Conservation (phyloP, 2,113 vertebrate genomes). For the Charadrius vociferus region DNA sequence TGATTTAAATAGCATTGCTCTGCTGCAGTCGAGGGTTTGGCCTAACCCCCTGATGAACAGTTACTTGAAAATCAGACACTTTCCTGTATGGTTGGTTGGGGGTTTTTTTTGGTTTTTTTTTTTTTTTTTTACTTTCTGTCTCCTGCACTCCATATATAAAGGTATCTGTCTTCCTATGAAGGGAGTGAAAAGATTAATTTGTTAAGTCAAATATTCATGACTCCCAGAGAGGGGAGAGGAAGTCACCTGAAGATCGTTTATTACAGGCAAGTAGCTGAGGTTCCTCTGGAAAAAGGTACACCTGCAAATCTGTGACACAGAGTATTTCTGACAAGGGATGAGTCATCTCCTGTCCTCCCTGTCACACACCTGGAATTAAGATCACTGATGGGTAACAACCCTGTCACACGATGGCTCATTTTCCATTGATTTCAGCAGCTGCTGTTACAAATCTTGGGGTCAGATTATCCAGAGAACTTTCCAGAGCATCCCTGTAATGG, state of each 20-base stretch:
- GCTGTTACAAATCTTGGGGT: neutral
- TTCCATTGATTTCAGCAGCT: neutral
- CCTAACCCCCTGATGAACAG: neutral
- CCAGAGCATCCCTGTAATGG: neutral
- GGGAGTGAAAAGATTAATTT: slow-evolving; percentile 37
- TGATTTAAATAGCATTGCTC: neutral
- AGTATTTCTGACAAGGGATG: neutral
- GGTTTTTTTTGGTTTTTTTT: too few relatives aligned
- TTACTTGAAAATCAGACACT: neutral
- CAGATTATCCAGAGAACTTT: neutral
- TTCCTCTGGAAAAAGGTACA: neutral
- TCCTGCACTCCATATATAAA: neutral
- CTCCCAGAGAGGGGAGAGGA: neutral
- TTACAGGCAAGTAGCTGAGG: neutral
- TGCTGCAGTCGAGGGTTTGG: neutral
- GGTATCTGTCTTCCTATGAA: neutral
- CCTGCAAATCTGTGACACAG: neutral
- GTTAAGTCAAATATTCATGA: slow-evolving; percentile 37
- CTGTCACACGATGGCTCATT: neutral
- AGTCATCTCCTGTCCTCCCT: neutral
- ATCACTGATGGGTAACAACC: neutral
- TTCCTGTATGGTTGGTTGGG: neutral
- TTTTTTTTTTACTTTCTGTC: neutral
- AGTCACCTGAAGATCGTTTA: slow-evolving; percentile 10
- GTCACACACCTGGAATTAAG: slow-evolving; percentile 10